These are phyloP conservation scores for Branchinecta lynchi DNA, from an alignment of 1,140 invertebrate species.

Conservation along the genomic window DNA sequence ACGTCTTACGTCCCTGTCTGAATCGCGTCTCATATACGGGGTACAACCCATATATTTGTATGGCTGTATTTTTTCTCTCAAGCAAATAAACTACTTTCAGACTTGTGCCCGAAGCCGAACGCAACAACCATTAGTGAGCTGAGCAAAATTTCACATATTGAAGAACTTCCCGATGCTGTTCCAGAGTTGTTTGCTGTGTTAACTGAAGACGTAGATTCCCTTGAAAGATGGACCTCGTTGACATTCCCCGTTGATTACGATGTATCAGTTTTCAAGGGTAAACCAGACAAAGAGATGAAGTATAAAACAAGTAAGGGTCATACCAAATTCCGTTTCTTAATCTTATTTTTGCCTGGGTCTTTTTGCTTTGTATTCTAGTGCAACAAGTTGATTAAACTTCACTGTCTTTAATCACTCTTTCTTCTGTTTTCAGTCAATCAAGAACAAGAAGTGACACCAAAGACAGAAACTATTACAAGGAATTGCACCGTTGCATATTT, in stretches of 20 bases:
- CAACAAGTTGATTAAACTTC: background rate
- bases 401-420: conserved; percentile 11
- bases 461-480: conserved; percentile 47
- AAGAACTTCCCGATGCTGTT: conserved; percentile 62
- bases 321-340: background rate
- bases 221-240: conserved; percentile 56
- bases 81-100: conserved; percentile 33
- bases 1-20: background rate
- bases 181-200: conserved; percentile 65
- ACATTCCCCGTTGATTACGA: conserved; percentile 59
- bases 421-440: conserved; percentile 39
- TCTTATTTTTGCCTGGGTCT: background rate
- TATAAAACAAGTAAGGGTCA: conserved; percentile 46
- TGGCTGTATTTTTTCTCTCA: background rate
- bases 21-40: background rate
- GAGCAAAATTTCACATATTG: conserved; percentile 66
- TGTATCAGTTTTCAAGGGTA: conserved; percentile 34
- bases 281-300: conserved; percentile 47
- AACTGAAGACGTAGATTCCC: conserved; percentile 55
- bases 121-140: conserved; percentile 37
- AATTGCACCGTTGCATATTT: conserved; percentile 89
- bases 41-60: background rate
- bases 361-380: background rate
- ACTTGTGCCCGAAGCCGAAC: conserved; percentile 74
- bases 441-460: conserved; percentile 41